These are phyloP conservation scores for Zoanthus sansibaricus DNA, from an alignment of 92 coral and sea anemone species.

Conservation along the genomic window DNA sequence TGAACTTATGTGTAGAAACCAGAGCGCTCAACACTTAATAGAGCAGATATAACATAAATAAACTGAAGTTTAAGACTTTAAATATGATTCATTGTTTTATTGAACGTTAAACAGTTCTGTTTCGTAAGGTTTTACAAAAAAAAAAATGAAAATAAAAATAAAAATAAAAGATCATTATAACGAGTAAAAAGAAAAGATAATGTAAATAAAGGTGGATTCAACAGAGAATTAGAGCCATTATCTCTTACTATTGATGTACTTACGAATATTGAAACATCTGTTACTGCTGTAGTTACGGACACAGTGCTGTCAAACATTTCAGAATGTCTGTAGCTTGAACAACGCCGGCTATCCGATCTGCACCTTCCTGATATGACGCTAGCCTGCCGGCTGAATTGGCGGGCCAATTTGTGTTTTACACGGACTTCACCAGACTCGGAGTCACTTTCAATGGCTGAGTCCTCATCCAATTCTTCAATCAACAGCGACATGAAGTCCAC, in stretches of 20 bases:
- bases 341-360: slow-evolving; percentile 57
- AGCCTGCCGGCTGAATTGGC: slow-evolving; percentile 73
- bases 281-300: slow-evolving; percentile 70
- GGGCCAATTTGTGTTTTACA: slow-evolving; percentile 60
- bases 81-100: no score
- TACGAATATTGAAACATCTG: slow-evolving; percentile 83
- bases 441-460: slow-evolving; percentile 76
- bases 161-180: no score
- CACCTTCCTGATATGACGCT: slow-evolving; percentile 55
- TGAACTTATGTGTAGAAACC: no score
- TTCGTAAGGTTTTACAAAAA: no score
- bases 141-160: no score
- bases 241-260: slow-evolving; percentile 7
- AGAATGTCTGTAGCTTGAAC: slow-evolving; percentile 60
- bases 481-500: slow-evolving; percentile 84
- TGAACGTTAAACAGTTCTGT: no score
- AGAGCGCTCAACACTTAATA: no score
- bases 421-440: slow-evolving; percentile 36
- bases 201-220: no score
- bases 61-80: no score
- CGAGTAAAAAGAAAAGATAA: background rate
- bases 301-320: slow-evolving; percentile 74
- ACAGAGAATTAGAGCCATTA: no score
- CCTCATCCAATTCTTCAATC: slow-evolving; percentile 70
- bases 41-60: no score